A percentile compares a stretch with the other conserved stretches of the same genome.
Evolutionary conservation across 2,797 vertebrate species (phyloP).

Genomic region (Delichon dasypus): DNA sequence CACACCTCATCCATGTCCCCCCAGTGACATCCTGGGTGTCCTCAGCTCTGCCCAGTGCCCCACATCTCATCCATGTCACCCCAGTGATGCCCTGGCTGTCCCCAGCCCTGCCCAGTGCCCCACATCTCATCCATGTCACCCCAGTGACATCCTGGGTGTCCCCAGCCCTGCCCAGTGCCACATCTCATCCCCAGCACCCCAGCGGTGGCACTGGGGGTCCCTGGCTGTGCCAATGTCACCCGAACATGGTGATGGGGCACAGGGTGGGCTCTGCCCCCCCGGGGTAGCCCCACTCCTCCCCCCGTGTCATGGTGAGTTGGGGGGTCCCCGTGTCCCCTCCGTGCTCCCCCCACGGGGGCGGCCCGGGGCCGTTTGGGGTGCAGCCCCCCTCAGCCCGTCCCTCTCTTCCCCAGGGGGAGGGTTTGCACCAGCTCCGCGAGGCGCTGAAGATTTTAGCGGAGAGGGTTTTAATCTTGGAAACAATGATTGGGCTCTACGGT

Average conservation of each 20-base stretch:
- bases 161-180: too few relatives aligned
- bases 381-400: slow-evolving; percentile 70
- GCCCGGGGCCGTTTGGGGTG: fast-evolving
- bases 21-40: too few relatives aligned
- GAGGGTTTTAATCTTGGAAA: slow-evolving; percentile 99
- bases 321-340: fast-evolving
- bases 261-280: neutral
- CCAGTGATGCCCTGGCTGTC: too few relatives aligned
- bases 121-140: neutral
- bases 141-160: fast-evolving
- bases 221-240: neutral
- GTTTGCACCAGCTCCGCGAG: slow-evolving; percentile 99
- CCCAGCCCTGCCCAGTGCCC: neutral
- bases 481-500: slow-evolving; percentile 99
- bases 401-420: slow-evolving; percentile 97
- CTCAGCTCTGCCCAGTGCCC: too few relatives aligned
- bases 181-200: neutral
- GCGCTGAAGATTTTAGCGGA: slow-evolving; percentile 99
- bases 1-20: too few relatives aligned
- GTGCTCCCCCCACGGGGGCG: neutral
- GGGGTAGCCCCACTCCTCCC: neutral
- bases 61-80: too few relatives aligned
- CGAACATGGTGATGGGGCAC: neutral
- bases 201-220: neutral
- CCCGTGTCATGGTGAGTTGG: fast-evolving